phyloP scores from a whole-genome alignment of 2,797 vertebrate genomes.

The Antennarius maculatus region DNA sequence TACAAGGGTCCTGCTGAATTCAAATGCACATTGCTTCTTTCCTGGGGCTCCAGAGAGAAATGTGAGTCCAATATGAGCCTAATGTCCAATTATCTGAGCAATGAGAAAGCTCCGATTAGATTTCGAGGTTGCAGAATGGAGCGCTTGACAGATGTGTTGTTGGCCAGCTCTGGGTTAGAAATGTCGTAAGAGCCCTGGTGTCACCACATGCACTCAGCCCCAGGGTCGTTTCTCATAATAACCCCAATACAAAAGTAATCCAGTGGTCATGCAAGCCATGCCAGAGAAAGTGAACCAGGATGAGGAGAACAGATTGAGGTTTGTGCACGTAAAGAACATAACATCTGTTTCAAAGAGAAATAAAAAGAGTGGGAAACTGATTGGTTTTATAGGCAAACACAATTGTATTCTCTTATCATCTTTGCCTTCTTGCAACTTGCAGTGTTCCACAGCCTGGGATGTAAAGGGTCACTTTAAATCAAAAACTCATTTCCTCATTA shows the following conservation, averaged over 20 bases:
- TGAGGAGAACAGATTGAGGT: constrained; percentile 74
- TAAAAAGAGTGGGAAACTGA: constrained; percentile 33
- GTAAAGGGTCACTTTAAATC: constrained; percentile 30
- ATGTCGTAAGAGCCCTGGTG: constrained; percentile 77
- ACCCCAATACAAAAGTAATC: constrained; percentile 73
- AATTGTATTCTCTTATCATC: constrained; percentile 11
- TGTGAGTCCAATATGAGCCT: constrained; percentile 34
- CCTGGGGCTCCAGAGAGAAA: constrained; percentile 36
- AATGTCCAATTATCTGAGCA: constrained; percentile 63
- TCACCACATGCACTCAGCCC: constrained; percentile 62
- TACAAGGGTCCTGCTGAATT: constrained; percentile 18
- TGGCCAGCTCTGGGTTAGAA: constrained; percentile 64
- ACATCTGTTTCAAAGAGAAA: constrained; percentile 51
- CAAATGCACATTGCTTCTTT: constrained; percentile 42
- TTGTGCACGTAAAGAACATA: constrained; percentile 52
- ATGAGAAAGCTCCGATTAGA: constrained; percentile 67
- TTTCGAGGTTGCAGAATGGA: constrained; percentile 63
- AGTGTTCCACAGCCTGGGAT: constrained; percentile 16
- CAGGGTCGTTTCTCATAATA: constrained; percentile 80
- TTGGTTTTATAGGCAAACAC: constrained; percentile 26
- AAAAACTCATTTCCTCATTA: constrained; percentile 4
- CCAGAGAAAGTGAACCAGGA: constrained; percentile 66
- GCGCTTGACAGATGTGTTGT: constrained; percentile 73
- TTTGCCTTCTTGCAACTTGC: constrained; percentile 10
- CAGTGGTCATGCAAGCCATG: constrained; percentile 61